These are phyloP conservation scores for Drosophila arizonae DNA, from an alignment of 1,140 invertebrate species.

Conservation along the genomic window DNA sequence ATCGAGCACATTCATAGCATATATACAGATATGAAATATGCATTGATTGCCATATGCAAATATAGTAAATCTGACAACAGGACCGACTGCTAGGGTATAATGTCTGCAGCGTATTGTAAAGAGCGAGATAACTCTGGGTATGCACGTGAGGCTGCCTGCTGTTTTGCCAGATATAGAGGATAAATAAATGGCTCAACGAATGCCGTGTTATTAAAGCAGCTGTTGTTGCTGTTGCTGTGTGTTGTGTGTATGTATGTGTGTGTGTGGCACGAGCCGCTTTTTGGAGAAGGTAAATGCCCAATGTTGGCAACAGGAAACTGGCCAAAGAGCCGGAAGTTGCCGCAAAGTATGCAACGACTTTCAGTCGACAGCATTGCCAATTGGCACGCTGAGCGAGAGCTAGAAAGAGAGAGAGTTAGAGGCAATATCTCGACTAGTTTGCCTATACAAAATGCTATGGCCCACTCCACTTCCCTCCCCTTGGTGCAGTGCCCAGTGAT, in stretches of 20 bases:
- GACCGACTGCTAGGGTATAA: conserved; percentile 12
- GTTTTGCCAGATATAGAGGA: conserved; percentile 33
- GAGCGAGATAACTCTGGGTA: background rate
- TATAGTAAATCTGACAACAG: background rate
- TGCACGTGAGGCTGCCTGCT: conserved; percentile 23
- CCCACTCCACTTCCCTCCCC: too few relatives aligned
- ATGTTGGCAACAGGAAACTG: conserved; percentile 51
- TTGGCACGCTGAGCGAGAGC: conserved; percentile 8
- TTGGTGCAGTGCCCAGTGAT: background rate
- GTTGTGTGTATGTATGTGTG: conserved; percentile 8
- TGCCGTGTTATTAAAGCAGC: conserved; percentile 18
- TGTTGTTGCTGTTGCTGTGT: conserved; percentile 18
- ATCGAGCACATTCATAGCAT: too few relatives aligned
- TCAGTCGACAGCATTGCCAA: conserved; percentile 37
- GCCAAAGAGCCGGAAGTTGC: conserved; percentile 74
- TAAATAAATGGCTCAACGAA: conserved; percentile 46
- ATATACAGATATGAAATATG: too few relatives aligned
- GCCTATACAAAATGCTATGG: background rate
- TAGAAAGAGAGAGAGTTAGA: too few relatives aligned
- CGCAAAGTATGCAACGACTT: conserved; percentile 73
- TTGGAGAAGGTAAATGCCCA: conserved; percentile 38
- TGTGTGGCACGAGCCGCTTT: conserved; percentile 37
- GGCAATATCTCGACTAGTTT: conserved; percentile 16
- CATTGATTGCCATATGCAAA: too few relatives aligned
- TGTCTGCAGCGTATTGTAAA: background rate